Base-by-base conservation (phyloP, 1,140 invertebrate species). In the Zaprionus kolodkinae region DNA sequence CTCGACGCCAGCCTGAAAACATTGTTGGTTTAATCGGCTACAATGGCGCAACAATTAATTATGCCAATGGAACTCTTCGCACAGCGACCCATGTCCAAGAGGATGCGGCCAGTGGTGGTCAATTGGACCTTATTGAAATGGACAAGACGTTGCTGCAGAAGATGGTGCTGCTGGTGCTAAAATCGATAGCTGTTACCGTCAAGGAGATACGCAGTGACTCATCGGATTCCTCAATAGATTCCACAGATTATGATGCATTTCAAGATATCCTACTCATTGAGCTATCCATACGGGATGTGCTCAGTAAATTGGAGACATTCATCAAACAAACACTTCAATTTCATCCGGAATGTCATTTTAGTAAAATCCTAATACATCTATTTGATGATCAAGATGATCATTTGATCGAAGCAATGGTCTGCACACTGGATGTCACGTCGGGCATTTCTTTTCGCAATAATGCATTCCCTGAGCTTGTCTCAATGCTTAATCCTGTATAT, bases 351-450 rank as follows among this genome's bases (percentile, higher is more conserved):
- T 96, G 96, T 76, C 95, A 96, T 27, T 95, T 98, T 60, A 96
- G 96, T 9, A 97, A 97, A 92, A 97, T 97, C 94, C 94, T 98
- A 60, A 96, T 98, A 50, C 96, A 97, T 89, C 93, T 98, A 48
- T 98, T 98, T 88, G 95, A 96, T 76, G 97, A 98, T 93, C 97
- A 98, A 92, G 97, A 98, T 91, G 97, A 98, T 91, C 97, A 97
- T 78, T 92, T 98, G 60, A 96, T 98, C 27, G 97, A 98, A 93
- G 96, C 96, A n/a, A 97, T 98, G 96, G 96, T 98, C 1, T 98
- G 97, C 92, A 97, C 96, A 45, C 92, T 98, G 35, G 97, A 98
- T 92, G 97, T 97, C 30, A 96, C 96, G 5, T 95, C 96, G 48
- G 97, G 96, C 56, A 95, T 97, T 21, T 96, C 96, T 27, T 96